These are phyloP conservation scores for Karalla daura DNA, from an alignment of 2,797 vertebrate species.

Conservation along the genomic window DNA sequence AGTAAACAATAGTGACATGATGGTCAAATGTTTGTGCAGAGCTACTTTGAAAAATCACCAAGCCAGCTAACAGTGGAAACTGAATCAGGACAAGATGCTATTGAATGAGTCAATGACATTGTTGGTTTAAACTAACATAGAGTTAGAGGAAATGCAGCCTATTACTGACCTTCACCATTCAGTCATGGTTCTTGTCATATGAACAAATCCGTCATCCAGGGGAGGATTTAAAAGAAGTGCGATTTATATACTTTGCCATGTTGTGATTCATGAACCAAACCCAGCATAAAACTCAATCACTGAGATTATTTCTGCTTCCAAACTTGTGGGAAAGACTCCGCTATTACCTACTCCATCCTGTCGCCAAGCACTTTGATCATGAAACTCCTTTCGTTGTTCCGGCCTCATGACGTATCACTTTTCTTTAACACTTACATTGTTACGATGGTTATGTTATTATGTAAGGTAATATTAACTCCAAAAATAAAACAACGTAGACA, in stretches of 20 bases:
- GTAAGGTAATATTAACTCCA: slow-evolving; percentile 50
- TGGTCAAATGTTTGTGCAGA: too few species aligned
- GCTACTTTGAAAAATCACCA: too few species aligned
- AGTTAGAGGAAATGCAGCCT: not conserved
- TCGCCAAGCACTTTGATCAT: slow-evolving; percentile 72
- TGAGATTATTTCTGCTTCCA: slow-evolving; percentile 48
- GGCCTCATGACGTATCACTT: slow-evolving; percentile 51
- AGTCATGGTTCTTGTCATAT: not conserved
- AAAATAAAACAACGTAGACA: slow-evolving; percentile 39
- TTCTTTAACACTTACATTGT: slow-evolving; percentile 36
- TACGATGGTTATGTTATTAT: slow-evolving; percentile 45
- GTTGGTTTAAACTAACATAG: not conserved
- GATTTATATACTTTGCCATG: not conserved
- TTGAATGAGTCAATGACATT: not conserved
- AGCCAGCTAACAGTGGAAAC: not conserved
- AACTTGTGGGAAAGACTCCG: slow-evolving; percentile 24
- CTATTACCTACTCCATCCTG: slow-evolving; percentile 62
- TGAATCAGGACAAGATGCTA: too few species aligned
- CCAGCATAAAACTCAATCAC: slow-evolving; percentile 42
- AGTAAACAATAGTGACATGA: too few species aligned
- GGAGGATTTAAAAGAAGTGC: too few species aligned
- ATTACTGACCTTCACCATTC: not conserved
- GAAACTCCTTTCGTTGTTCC: slow-evolving; percentile 51
- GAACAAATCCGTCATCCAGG: too few species aligned
- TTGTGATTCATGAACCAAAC: not conserved